Conservation (phyloP, 2,113 vertebrate species). For the Hymenochirus boettgeri region DNA sequence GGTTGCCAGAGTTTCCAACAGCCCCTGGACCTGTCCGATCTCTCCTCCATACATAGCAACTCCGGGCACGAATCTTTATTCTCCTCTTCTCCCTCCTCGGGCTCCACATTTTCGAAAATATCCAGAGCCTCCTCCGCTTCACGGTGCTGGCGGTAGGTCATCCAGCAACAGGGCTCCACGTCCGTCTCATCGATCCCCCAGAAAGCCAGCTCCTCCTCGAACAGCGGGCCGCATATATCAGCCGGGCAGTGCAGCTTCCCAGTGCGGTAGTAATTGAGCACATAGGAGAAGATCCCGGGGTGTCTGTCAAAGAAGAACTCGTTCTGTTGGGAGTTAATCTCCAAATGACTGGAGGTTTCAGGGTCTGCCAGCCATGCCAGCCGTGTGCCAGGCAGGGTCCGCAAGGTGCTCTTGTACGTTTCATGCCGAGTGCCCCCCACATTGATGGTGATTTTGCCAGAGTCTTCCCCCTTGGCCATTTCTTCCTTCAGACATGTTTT, state of each 20-base stretch:
- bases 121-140: conserved; percentile 94
- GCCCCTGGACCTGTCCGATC: conserved; percentile 65
- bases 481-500: conserved; percentile 98
- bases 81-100: conserved; percentile 55
- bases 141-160: conserved; percentile 93
- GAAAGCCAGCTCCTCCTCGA: conserved; percentile 94
- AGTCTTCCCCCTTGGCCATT: conserved; percentile 88
- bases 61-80: conserved; percentile 70
- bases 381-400: conserved; percentile 89
- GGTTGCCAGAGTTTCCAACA: conserved; percentile 82
- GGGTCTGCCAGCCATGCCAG: conserved; percentile 89
- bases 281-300: conserved; percentile 93
- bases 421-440: conserved; percentile 95
- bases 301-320: conserved; percentile 96
- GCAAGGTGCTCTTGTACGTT: conserved; percentile 92
- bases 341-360: conserved; percentile 67
- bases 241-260: conserved; percentile 97
- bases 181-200: conserved; percentile 98
- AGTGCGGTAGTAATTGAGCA: conserved; percentile 95
- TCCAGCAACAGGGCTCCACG: conserved; percentile 98
- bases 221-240: conserved; percentile 92
- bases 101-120: conserved; percentile 87
- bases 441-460: conserved; percentile 92
- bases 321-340: conserved; percentile 65
- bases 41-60: conserved; percentile 78